Percentiles rank a stretch among this genome's conserved stretches.
These are phyloP conservation scores for Hypanus sabinus DNA, from an alignment of 2,113 vertebrate genomes.

Conservation along the genomic window DNA sequence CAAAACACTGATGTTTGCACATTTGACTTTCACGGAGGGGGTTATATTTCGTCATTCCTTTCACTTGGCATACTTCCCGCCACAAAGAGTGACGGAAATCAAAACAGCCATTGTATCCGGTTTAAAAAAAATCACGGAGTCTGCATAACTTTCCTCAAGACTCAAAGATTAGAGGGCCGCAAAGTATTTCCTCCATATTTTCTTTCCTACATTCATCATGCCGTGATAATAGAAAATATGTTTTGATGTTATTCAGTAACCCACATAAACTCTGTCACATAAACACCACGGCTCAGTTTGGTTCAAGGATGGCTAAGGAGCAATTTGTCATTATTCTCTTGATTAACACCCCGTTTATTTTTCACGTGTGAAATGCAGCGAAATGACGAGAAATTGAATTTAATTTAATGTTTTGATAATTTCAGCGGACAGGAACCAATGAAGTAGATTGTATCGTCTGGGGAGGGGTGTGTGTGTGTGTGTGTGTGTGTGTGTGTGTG, in stretches of 20 bases:
- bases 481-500: too few species aligned
- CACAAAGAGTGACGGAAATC: background rate
- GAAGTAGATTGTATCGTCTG: background rate
- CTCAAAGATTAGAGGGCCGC: background rate
- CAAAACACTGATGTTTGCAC: background rate
- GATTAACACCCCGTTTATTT: background rate
- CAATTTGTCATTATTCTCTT: background rate
- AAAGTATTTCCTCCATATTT: background rate
- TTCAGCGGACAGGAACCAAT: too few species aligned
- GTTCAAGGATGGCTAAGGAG: too few species aligned
- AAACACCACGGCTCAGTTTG: background rate
- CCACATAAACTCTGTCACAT: background rate
- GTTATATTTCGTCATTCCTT: background rate
- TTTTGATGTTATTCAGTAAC: background rate
- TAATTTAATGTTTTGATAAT: background rate
- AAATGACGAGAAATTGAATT: background rate
- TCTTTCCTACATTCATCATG: background rate
- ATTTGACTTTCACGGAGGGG: background rate
- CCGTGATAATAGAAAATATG: background rate
- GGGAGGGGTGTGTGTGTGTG: too few species aligned
- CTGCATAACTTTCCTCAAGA: background rate
- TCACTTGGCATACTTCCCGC: background rate
- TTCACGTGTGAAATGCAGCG: background rate
- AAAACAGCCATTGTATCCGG: background rate
- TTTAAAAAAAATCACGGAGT: background rate